A percentile compares a stretch with the other conserved stretches of the same genome.
Conservation (phyloP, 1,140 invertebrate species). For the Archegozetes longisetosus region DNA sequence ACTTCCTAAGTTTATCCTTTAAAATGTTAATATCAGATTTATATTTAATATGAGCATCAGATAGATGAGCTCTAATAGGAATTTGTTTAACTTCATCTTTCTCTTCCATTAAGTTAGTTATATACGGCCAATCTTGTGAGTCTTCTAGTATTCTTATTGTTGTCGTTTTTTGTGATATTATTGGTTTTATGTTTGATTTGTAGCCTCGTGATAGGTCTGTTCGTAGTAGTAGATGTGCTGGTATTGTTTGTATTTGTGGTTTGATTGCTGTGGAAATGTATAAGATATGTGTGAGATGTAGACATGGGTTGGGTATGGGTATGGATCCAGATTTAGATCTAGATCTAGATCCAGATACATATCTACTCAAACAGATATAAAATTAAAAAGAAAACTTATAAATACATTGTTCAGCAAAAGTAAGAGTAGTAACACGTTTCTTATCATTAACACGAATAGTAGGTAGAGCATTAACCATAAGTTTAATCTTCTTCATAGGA, state of each 20-base stretch:
- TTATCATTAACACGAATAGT: background rate
- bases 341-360: too few species aligned
- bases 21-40: background rate
- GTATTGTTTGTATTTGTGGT: too few species aligned
- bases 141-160: too few species aligned
- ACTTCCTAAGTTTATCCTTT: background rate
- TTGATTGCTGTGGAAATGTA: too few species aligned
- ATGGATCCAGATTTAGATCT: too few species aligned
- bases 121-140: background rate
- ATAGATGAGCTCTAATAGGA: background rate
- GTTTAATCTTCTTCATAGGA: background rate
- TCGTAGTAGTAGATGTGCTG: background rate
- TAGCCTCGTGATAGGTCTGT: background rate
- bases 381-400: background rate
- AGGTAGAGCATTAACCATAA: background rate
- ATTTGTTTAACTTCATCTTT: background rate
- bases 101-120: background rate
- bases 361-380: too few species aligned
- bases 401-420: too few species aligned
- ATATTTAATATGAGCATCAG: background rate
- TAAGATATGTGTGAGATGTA: too few species aligned
- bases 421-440: background rate
- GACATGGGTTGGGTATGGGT: too few species aligned
- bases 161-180: background rate
- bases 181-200: background rate